Evolutionary conservation across 2,113 vertebrate genomes (phyloP).

Genomic region (Lagopus muta): DNA sequence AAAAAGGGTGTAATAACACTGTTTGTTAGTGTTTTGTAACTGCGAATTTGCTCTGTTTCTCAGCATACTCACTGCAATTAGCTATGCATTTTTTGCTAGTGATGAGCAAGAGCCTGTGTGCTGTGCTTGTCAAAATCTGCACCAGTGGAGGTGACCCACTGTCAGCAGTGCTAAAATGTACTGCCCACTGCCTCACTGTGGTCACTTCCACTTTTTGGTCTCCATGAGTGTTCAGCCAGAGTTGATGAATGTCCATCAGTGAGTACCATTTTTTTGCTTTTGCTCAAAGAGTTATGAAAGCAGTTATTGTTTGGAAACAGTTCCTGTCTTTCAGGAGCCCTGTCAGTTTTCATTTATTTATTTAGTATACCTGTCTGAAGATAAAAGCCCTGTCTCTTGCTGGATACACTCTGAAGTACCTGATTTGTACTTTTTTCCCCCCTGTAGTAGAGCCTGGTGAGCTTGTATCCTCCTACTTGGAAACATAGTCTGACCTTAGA

Average conservation of each 20-base stretch:
- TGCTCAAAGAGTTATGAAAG: not conserved
- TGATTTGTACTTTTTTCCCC: not conserved
- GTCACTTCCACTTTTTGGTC: not conserved
- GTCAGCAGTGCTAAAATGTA: not conserved
- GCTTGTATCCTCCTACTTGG: not conserved
- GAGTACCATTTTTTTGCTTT: not conserved
- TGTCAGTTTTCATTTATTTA: not conserved
- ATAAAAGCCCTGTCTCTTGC: not conserved
- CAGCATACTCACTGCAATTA: not conserved
- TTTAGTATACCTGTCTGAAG: not conserved
- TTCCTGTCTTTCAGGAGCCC: not conserved
- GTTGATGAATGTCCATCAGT: not conserved
- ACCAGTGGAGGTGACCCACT: not conserved
- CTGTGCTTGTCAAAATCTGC: not conserved
- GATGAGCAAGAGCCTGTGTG: not conserved
- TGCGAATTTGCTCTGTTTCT: not conserved
- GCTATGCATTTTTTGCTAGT: not conserved
- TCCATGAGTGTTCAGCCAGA: not conserved
- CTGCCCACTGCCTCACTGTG: not conserved
- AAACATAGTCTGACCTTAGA: not conserved
- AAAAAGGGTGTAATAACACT: not conserved
- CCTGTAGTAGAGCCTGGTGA: not conserved
- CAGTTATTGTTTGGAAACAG: rapidly evolving
- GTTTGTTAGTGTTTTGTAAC: not conserved
- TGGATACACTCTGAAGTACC: rapidly evolving